phyloP scores from a whole-genome alignment of 2,797 vertebrate genomes.

The Gastrophryne carolinensis region DNA sequence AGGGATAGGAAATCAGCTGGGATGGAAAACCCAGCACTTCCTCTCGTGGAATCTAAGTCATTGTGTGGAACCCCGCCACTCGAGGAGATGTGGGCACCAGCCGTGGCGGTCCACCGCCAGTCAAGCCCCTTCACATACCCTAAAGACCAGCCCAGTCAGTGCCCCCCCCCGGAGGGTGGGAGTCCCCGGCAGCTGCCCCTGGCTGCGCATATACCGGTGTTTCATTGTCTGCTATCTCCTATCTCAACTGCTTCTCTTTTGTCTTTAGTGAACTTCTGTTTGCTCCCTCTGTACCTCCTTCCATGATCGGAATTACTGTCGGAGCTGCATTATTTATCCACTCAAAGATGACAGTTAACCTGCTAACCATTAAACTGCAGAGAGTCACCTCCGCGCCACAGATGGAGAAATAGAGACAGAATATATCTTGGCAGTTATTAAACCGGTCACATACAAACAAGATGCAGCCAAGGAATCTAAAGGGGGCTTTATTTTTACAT shows the following conservation, averaged over 20 bases:
- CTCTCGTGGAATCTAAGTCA: too few relatives aligned
- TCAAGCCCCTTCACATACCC: too few relatives aligned
- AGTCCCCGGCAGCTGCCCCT: too few relatives aligned
- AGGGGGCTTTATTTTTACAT: neutral
- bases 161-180: too few relatives aligned
- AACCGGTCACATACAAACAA: neutral
- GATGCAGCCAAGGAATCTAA: neutral
- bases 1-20: too few relatives aligned
- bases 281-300: neutral
- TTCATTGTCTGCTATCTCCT: neutral
- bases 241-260: conserved; percentile 4
- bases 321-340: neutral
- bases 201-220: neutral
- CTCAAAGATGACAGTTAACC: neutral
- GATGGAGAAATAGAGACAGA: neutral
- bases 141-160: too few relatives aligned
- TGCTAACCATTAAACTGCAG: neutral
- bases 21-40: too few relatives aligned
- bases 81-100: too few relatives aligned
- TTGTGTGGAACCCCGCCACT: too few relatives aligned
- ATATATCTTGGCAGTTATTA: neutral
- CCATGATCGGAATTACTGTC: neutral
- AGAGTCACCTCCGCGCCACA: neutral
- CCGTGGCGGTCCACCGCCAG: too few relatives aligned
- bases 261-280: neutral